Conservation (phyloP, 2,113 vertebrate genomes). For the Osmerus eperlanus region DNA sequence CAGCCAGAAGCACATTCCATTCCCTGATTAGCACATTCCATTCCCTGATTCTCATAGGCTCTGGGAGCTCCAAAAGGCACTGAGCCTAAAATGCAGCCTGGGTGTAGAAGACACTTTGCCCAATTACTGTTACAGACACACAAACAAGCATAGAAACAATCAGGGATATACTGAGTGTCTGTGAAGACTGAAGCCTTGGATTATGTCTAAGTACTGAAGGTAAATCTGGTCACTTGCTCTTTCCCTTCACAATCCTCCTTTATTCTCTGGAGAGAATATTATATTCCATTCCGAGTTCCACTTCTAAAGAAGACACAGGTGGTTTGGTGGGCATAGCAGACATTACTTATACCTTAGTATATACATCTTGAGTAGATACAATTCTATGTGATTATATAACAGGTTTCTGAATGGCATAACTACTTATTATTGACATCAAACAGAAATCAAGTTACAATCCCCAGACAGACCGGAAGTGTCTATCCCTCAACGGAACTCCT, state of each 20-base stretch:
- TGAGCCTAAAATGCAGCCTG: not conserved
- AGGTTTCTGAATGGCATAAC: not conserved
- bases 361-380: not conserved
- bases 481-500: not conserved
- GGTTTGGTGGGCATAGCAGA: not conserved
- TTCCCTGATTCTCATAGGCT: not conserved
- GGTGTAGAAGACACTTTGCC: too few relatives aligned
- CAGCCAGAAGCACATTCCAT: slow-evolving; percentile 9
- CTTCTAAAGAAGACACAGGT: not conserved
- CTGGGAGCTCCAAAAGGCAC: not conserved
- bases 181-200: not conserved
- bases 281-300: not conserved
- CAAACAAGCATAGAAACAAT: too few relatives aligned
- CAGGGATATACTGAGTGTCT: not conserved
- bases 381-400: not conserved
- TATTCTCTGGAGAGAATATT: not conserved
- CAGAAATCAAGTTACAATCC: not conserved
- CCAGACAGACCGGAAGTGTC: slow-evolving; percentile 3
- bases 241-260: not conserved
- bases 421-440: slow-evolving; percentile 8
- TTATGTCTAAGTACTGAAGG: not conserved
- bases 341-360: not conserved
- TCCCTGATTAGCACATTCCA: slow-evolving; percentile 4
- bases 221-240: not conserved
- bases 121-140: too few relatives aligned